These are phyloP conservation scores for Trialeurodes vaporariorum DNA, from an alignment of 1,140 invertebrate species.

Conservation along the genomic window DNA sequence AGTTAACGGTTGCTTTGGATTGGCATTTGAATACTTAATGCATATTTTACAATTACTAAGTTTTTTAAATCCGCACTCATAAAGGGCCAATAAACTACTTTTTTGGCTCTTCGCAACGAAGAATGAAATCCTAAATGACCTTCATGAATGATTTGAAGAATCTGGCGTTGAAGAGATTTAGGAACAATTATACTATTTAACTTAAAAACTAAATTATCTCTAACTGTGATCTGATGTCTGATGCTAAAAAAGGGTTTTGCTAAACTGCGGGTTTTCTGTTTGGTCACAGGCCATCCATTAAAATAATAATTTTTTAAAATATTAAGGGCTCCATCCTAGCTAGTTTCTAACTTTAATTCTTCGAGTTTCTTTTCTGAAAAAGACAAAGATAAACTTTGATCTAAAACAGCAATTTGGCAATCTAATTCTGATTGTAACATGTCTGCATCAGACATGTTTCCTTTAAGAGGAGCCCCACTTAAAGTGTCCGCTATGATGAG, in stretches of 20 bases:
- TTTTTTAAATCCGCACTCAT: constrained; percentile 36
- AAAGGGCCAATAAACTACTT: constrained; percentile 36
- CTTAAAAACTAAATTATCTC: constrained; percentile 32
- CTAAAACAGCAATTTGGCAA: neutral
- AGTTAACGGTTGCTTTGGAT: constrained; percentile 30
- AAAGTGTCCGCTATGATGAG: constrained; percentile 36
- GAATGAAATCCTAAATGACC: constrained; percentile 37
- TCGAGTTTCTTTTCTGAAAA: constrained; percentile 21
- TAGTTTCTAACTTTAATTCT: constrained; percentile 25
- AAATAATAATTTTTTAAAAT: constrained; percentile 8
- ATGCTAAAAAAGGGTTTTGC: constrained; percentile 27
- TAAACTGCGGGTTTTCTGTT: constrained; percentile 20
- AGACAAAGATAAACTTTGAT: constrained; percentile 9
- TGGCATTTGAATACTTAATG: constrained; percentile 24
- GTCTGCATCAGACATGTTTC: constrained; percentile 22
- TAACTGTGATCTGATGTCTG: constrained; percentile 28
- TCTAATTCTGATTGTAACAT: constrained; percentile 17
- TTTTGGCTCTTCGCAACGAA: constrained; percentile 29
- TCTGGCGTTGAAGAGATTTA: constrained; percentile 25
- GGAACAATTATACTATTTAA: constrained; percentile 32
- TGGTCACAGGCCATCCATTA: constrained; percentile 26
- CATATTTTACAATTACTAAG: constrained; percentile 34
- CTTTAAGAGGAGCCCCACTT: constrained; percentile 28
- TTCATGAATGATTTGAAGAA: constrained; percentile 33
- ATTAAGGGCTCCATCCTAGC: constrained; percentile 24